These are phyloP conservation scores for Drosophila grimshawi DNA, from an alignment of 1,140 invertebrate species.

Conservation along the genomic window DNA sequence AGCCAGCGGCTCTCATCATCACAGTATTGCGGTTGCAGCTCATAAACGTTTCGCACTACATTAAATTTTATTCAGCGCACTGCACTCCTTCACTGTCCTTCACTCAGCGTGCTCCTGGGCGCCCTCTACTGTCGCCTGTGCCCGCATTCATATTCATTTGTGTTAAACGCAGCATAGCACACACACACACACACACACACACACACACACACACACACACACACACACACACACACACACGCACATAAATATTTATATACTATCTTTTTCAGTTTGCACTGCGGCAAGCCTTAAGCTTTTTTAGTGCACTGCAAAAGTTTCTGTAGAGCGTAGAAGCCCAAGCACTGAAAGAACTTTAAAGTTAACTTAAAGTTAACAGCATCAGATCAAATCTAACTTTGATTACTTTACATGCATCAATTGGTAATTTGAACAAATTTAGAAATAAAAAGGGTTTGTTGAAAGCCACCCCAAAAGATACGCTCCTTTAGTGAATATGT, in stretches of 20 bases:
- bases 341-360: conserved; percentile 57
- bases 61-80: conserved; percentile 81
- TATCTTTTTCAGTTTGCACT: not conserved
- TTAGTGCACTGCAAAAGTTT: conserved; percentile 59
- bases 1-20: conserved; percentile 35
- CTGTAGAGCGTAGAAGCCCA: conserved; percentile 50
- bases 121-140: conserved; percentile 24
- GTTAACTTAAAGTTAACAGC: conserved; percentile 43
- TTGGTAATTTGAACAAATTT: conserved; percentile 12
- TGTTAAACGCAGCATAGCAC: conserved; percentile 76
- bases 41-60: conserved; percentile 82
- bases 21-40: conserved; percentile 72
- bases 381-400: conserved; percentile 70
- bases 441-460: too few relatives aligned
- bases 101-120: not conserved
- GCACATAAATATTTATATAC: not conserved
- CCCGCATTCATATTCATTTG: conserved; percentile 81
- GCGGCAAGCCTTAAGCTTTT: conserved; percentile 28
- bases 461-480: too few relatives aligned
- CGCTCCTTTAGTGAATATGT: too few relatives aligned
- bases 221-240: conserved; percentile 23
- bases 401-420: conserved; percentile 57
- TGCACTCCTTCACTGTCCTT: conserved; percentile 19
- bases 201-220: conserved; percentile 21
- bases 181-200: conserved; percentile 38